Conservation (phyloP, 2,888 invertebrate species). For the Chydorus sphaericus region DNA sequence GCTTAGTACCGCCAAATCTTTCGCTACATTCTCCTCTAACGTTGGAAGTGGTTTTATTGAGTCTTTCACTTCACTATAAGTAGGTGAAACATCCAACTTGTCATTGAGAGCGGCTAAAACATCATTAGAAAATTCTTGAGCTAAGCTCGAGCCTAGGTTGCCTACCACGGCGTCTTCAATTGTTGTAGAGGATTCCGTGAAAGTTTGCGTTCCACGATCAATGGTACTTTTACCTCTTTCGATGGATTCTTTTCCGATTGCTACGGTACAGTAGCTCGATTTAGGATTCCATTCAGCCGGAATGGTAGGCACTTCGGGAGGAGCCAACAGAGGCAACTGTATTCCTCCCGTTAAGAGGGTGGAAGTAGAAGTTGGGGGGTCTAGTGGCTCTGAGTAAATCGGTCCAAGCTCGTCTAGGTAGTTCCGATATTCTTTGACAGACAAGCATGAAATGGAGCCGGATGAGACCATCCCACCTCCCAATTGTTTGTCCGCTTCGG, state of each 20-base stretch:
- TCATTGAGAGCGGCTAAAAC: conserved; percentile 12
- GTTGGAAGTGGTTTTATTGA: too few relatives aligned
- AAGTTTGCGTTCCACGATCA: conserved; percentile 12
- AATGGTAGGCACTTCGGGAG: conserved; percentile 3
- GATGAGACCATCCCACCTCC: conserved; percentile 11
- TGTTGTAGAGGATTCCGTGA: background rate
- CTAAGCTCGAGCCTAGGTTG: background rate
- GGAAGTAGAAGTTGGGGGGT: too few relatives aligned
- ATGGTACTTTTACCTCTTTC: conserved; percentile 6
- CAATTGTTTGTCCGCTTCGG: conserved; percentile 13
- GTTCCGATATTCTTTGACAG: conserved; percentile 12
- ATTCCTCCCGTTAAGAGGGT: too few relatives aligned
- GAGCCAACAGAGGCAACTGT: too few relatives aligned
- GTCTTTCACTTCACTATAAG: conserved; percentile 14
- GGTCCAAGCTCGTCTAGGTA: conserved; percentile 11
- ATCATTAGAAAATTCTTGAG: conserved; percentile 13
- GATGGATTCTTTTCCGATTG: too few relatives aligned
- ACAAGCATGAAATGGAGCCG: conserved; percentile 13
- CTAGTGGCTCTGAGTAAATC: conserved; percentile 13
- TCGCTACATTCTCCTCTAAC: too few relatives aligned
- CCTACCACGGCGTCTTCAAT: background rate
- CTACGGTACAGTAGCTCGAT: background rate
- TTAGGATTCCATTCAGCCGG: conserved; percentile 6
- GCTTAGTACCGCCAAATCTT: too few relatives aligned
- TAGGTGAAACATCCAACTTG: conserved; percentile 14